Conservation (phyloP, 2,113 vertebrate species). For the Dromaius novaehollandiae region DNA sequence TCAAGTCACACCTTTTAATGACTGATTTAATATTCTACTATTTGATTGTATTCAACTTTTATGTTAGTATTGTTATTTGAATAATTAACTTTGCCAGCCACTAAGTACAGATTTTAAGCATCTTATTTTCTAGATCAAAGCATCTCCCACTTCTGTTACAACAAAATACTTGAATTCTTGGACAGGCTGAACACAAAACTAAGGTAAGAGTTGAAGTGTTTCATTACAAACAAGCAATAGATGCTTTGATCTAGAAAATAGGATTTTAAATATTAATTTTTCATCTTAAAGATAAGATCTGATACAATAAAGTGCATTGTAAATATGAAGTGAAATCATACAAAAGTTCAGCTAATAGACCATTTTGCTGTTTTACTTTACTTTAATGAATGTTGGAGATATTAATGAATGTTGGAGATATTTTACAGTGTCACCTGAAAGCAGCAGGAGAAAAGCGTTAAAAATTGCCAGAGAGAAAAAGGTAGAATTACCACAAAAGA, state of each 20-base stretch:
- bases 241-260: slow-evolving; percentile 31
- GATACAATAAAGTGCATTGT: background rate
- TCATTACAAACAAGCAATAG: background rate
- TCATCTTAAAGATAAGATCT: background rate
- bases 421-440: slow-evolving; percentile 47
- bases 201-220: slow-evolving; percentile 44
- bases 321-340: background rate
- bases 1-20: background rate
- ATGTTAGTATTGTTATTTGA: slow-evolving; percentile 39
- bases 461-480: background rate
- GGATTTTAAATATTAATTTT: slow-evolving; percentile 24
- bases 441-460: background rate
- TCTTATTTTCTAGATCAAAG: slow-evolving; percentile 47
- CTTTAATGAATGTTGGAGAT: slow-evolving; percentile 46
- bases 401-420: slow-evolving; percentile 52
- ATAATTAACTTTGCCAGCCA: slow-evolving; percentile 31
- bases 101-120: slow-evolving; percentile 40
- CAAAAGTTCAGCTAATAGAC: background rate
- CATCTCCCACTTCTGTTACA: slow-evolving; percentile 19
- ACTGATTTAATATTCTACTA: background rate
- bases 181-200: slow-evolving; percentile 12
- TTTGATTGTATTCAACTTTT: background rate
- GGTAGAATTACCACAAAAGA: background rate
- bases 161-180: slow-evolving; percentile 58
- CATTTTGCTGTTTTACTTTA: slow-evolving; percentile 52